These are phyloP conservation scores for Mus spretus DNA, from an alignment of 2,797 vertebrate genomes.

Conservation along the genomic window DNA sequence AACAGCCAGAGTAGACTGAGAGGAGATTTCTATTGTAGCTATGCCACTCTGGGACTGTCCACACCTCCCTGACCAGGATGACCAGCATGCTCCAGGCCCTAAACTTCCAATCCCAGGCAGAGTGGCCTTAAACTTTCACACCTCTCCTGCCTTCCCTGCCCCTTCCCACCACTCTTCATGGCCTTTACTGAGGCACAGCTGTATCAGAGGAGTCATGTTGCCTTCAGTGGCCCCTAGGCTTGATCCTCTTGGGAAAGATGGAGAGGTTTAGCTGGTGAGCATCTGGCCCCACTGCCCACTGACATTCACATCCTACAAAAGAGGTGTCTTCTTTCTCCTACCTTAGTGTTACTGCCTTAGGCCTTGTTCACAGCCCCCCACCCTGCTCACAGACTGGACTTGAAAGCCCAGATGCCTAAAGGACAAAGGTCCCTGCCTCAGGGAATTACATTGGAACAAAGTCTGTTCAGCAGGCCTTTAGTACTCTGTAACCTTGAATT, in stretches of 20 bases:
- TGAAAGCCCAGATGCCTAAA: background rate
- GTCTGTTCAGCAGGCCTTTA: background rate
- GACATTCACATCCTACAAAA: background rate
- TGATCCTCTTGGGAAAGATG: background rate
- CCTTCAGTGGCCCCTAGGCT: background rate
- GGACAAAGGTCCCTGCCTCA: background rate
- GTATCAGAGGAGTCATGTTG: too few species aligned
- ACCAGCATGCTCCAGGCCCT: background rate
- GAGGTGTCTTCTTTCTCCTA: background rate
- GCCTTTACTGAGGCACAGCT: too few species aligned
- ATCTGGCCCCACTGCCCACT: background rate
- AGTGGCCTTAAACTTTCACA: background rate
- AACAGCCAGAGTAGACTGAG: background rate
- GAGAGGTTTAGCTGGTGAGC: background rate
- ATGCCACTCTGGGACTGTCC: background rate
- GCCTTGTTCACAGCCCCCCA: background rate
- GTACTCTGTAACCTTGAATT: background rate
- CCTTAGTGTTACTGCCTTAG: background rate
- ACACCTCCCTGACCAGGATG: background rate
- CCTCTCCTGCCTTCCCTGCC: accelerated
- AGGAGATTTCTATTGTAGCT: background rate
- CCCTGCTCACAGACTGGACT: background rate
- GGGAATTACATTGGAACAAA: background rate
- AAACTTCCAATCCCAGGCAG: background rate
- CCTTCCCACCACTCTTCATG: background rate